Conservation (phyloP, 2,113 vertebrate genomes). For the Synodontis membranacea region DNA sequence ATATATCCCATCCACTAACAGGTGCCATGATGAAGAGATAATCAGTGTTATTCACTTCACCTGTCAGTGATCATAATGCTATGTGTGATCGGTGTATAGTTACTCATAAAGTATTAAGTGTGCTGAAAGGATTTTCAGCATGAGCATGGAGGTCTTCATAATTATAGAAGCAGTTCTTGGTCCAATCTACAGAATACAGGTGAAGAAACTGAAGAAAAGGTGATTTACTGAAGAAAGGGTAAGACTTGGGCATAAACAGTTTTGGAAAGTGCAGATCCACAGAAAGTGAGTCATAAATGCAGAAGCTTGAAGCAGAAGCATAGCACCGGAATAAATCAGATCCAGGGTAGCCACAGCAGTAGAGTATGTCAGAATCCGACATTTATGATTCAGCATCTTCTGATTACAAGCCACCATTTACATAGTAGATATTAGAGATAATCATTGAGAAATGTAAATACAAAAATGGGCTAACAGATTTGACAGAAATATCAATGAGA, state of each 20-base stretch:
- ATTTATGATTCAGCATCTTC: background rate
- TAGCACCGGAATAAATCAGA: background rate
- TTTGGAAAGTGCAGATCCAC: background rate
- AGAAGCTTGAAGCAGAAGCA: background rate
- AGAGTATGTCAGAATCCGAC: background rate
- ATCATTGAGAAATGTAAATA: background rate
- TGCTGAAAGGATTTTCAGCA: background rate
- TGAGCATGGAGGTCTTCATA: background rate
- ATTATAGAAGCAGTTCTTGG: background rate
- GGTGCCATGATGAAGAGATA: no score
- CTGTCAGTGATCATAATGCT: no score
- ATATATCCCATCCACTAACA: no score
- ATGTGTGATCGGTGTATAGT: no score
- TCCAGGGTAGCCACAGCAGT: background rate
- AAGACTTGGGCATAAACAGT: background rate
- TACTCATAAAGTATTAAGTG: background rate
- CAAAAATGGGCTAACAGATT: background rate
- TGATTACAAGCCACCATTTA: background rate
- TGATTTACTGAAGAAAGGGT: background rate
- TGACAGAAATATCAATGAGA: background rate
- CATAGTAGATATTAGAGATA: background rate
- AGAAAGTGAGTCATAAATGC: constrained; percentile 21
- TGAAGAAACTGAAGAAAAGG: no score
- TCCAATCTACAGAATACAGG: background rate
- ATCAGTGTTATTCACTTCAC: no score